Evolutionary conservation across 2,888 invertebrate species (phyloP), one percentile per base, ranked within the genome.

Genomic region (Acanthosepion pharaonis): DNA sequence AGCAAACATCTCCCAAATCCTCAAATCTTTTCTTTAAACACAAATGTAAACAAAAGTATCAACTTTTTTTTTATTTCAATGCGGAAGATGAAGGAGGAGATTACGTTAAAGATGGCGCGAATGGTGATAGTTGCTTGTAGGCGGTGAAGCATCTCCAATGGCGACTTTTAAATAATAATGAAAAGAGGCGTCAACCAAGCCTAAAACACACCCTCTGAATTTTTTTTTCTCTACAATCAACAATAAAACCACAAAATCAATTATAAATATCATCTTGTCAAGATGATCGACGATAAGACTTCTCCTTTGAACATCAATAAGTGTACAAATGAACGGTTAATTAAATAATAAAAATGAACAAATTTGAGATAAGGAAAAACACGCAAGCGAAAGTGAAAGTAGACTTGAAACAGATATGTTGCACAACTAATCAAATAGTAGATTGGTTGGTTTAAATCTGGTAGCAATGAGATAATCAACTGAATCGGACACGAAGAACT

Each of bases 381-480:
- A 9, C 18, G 78, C n/a, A 78, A 78, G 78, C 15, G n/a, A 78
- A 78, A 78, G n/a, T 33, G n/a, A n/a, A 78, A 78, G 78, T n/a
- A 78, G n/a, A n/a, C 33, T 5, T 78, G 78, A 78, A 33, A 78
- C 78, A 78, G 78, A 78, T 11, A 78, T 9, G 18, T 15, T 15
- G 6, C n/a, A 78, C n/a, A 78, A 11, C 33, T 33, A 78, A 78
- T 78, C 78, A 78, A 33, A n/a, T 15, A 5, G 8, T 78, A 78
- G 78, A 78, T 78, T 78, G 78, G 78, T 78, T 33, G 8, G 18
- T 78, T 78, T 33, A 18, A 78, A 78, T 78, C 78, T n/a, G n/a
- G 78, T 78, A 78, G 78, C 78, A 78, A n/a, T 78, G 78, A 78
- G 78, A 78, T 78, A 78, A 78, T 78, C 78, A 78, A 78, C 78